Conservation (phyloP, 2,797 vertebrate genomes). For the Oophaga sylvatica region DNA sequence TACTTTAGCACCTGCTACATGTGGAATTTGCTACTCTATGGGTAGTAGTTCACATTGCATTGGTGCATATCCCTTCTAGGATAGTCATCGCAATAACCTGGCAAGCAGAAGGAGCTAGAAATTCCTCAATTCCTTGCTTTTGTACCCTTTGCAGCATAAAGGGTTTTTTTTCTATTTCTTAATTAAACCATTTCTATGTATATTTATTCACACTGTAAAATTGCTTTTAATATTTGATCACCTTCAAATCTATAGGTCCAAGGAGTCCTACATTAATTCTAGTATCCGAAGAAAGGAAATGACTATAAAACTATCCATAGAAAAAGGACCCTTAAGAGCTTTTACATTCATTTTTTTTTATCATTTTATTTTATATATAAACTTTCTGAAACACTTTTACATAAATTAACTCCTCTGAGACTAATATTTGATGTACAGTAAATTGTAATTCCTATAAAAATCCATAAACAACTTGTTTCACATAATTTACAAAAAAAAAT, state of each 20-base stretch:
- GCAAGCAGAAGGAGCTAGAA: constrained; percentile 16
- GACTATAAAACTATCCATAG: constrained; percentile 51
- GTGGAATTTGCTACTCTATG: background rate
- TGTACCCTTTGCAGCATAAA: constrained; percentile 19
- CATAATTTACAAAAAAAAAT: constrained; percentile 97
- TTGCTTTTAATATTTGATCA: constrained; percentile 30
- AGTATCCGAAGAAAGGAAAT: constrained; percentile 28
- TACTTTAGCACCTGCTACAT: background rate
- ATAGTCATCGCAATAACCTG: constrained; percentile 29
- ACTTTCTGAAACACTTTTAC: constrained; percentile 98
- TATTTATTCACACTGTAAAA: constrained; percentile 23
- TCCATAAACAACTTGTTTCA: constrained; percentile 96
- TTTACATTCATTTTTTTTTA: constrained; percentile 80
- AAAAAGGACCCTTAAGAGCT: constrained; percentile 52
- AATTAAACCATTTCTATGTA: constrained; percentile 15
- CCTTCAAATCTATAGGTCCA: constrained; percentile 30
- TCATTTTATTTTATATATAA: constrained; percentile 96
- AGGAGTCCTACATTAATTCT: background rate
- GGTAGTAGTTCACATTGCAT: background rate
- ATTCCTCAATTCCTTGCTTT: constrained; percentile 10
- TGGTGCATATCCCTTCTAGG: constrained; percentile 15
- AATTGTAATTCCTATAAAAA: constrained; percentile 94
- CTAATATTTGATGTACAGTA: constrained; percentile 97
- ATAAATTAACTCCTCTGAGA: constrained; percentile 98
- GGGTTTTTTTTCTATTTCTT: background rate